Conservation (phyloP, 2,888 invertebrate species). For the Glaucopsyche alexis region DNA sequence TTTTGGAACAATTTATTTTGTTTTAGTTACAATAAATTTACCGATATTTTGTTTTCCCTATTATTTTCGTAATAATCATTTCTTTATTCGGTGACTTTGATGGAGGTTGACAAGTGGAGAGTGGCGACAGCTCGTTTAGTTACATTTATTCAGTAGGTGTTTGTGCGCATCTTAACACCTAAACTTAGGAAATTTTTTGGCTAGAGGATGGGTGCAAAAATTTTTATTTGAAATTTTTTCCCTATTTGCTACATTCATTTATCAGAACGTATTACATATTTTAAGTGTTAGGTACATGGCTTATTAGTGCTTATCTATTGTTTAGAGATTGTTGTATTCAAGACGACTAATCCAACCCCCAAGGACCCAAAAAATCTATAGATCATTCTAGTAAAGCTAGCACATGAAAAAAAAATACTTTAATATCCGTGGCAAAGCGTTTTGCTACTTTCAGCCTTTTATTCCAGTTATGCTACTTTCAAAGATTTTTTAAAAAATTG, state of each 20-base stretch:
- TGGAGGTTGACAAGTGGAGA: neutral
- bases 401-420: too few species aligned
- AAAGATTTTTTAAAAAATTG: too few species aligned
- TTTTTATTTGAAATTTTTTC: neutral
- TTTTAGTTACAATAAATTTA: neutral
- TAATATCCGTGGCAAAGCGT: too few species aligned
- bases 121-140: neutral
- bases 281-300: too few species aligned
- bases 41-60: neutral
- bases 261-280: too few species aligned
- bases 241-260: neutral
- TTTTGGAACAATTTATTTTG: neutral
- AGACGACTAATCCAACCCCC: too few species aligned
- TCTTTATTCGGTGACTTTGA: slow-evolving; percentile 7
- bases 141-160: neutral
- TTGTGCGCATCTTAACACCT: neutral
- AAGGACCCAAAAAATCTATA: too few species aligned
- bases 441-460: too few species aligned
- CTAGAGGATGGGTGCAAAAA: neutral
- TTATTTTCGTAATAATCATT: neutral
- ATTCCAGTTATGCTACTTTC: too few species aligned
- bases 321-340: too few species aligned
- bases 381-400: too few species aligned
- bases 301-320: too few species aligned
- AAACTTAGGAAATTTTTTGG: neutral